phyloP scores from a whole-genome alignment of 2,797 vertebrate genomes.

The Peromyscus melanophrys region DNA sequence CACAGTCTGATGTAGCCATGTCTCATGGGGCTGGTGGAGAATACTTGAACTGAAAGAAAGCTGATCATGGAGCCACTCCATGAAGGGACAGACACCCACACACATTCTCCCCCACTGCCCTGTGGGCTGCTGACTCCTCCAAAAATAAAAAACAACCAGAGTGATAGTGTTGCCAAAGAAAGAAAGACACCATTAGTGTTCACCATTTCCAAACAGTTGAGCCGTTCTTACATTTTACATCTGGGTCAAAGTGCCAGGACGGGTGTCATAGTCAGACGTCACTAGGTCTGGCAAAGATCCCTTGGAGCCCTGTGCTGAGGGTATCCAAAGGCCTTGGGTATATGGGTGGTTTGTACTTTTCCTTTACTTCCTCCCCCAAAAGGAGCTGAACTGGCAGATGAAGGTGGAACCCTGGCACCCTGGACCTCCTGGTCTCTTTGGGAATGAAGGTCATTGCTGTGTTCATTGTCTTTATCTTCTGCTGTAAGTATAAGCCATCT shows the following conservation, averaged over 20 bases:
- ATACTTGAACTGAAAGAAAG: not conserved
- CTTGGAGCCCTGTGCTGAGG: not conserved
- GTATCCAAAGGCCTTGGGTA: not conserved
- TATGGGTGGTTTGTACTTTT: not conserved
- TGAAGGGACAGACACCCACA: not conserved
- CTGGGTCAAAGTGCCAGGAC: constrained; percentile 2
- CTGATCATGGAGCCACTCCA: rapidly evolving
- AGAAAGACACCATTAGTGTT: not conserved
- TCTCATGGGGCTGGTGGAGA: not conserved
- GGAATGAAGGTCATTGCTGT: constrained; percentile 82
- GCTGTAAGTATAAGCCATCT: constrained; percentile 77
- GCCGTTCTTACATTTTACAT: not conserved
- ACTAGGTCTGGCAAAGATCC: not conserved
- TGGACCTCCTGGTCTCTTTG: not conserved
- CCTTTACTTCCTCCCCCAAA: not conserved
- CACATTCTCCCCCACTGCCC: not conserved
- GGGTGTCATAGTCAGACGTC: not conserved
- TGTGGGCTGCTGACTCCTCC: not conserved
- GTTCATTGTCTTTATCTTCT: constrained; percentile 73
- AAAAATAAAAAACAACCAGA: not conserved
- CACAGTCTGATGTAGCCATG: not conserved
- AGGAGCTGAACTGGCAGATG: not conserved
- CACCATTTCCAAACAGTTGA: not conserved
- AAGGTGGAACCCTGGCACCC: rapidly evolving
- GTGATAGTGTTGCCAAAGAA: not conserved